Base-by-base conservation (phyloP, 1,140 invertebrate genomes). In the Eupristina koningsbergeri region DNA sequence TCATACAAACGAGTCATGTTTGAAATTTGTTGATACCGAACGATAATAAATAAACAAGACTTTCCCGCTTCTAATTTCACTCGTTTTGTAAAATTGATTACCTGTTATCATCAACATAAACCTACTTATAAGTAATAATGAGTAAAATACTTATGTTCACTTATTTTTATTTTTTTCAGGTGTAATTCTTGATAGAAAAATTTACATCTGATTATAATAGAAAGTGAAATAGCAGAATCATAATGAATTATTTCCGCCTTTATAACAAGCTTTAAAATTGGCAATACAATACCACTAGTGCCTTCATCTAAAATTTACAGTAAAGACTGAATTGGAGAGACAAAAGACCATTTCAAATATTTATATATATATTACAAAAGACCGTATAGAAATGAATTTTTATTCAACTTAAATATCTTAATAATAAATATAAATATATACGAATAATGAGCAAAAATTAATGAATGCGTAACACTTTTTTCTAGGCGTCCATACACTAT, bases 211-310 rank as follows among this genome's bases (percentile, higher is more conserved):
- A n/a, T n/a, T n/a, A n/a, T n/a, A n/a, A 50, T 7, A 36, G 71
- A 36, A 39, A 31, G 58, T n/a, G 63, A 80, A 36, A 50, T 45
- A 39, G 17, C 19, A 45, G 13, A 50, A 31, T 45, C 17, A 29
- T 67, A 29, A 84, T 64, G 64, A 86, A 41, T 45, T 47, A 41
- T 36, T 53, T 73, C 69, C 50, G 80, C 53, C 61, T 29, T 47
- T 81, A 67, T 83, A 85, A 86, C 22, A 1, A 31, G 6, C 15
- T 22, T 81, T 67, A 83, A 81, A 45, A 85, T 77, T 85, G 73
- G 87, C 86, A 86, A 86, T 83, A 86, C n/a, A 53, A 75, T 87
- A 88, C 88, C 88, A 85, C 86, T 87, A 89, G 89, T 89, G 89
- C 89, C 89, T 89, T 89, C 79, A 50, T 29, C 29, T 34, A n/a